Conservation (phyloP, 2,888 invertebrate species). For the Patella pellucida region DNA sequence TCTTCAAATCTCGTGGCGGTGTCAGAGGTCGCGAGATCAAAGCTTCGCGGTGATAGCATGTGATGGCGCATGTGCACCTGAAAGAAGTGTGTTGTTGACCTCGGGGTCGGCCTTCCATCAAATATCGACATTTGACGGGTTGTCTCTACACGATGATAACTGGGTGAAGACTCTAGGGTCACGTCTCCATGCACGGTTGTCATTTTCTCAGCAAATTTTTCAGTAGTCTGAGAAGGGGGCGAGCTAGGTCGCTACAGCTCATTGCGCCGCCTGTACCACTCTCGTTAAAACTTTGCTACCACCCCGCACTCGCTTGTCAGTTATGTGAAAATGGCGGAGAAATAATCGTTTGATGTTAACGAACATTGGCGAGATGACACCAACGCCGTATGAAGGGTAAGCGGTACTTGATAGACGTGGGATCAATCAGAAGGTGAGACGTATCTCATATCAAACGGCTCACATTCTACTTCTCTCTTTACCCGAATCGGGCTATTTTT, state of each 20-base stretch:
- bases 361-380: too few relatives aligned
- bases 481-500: background rate
- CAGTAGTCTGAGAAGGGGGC: background rate
- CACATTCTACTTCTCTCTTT: background rate
- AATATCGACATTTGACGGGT: slow-evolving; percentile 10
- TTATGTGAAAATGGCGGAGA: too few relatives aligned
- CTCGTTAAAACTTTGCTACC: too few relatives aligned
- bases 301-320: too few relatives aligned
- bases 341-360: too few relatives aligned
- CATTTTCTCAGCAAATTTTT: slow-evolving; percentile 1
- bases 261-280: too few relatives aligned
- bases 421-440: background rate
- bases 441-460: background rate
- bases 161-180: background rate
- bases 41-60: background rate
- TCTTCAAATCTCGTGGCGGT: slow-evolving; percentile 8
- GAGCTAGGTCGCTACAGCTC: background rate
- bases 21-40: slow-evolving; percentile 9
- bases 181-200: background rate
- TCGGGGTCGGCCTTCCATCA: background rate
- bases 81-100: slow-evolving; percentile 1
- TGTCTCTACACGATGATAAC: background rate
- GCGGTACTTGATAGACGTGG: background rate
- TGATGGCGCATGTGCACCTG: slow-evolving; percentile 11
- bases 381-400: background rate